A percentile compares a stretch with the other conserved stretches of the same genome.
Conservation (phyloP, 2,113 vertebrate species). For the Lampris megalopsis region DNA sequence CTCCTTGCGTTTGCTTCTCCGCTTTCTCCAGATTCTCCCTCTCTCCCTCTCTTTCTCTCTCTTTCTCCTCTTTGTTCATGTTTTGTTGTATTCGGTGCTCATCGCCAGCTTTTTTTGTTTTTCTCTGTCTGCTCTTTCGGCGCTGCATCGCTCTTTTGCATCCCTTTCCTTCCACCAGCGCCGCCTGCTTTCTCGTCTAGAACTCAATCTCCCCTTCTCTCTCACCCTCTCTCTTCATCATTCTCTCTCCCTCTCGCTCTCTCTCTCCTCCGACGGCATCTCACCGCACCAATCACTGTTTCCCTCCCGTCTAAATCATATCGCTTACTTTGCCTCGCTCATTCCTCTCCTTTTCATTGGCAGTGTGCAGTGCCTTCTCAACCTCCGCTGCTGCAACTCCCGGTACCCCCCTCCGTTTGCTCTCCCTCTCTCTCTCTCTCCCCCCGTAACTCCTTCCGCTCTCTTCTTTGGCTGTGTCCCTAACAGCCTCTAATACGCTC, state of each 20-base stretch:
- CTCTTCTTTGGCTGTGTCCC: constrained; percentile 50
- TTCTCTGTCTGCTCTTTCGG: constrained; percentile 7
- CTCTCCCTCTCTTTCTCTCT: neutral
- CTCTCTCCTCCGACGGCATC: neutral
- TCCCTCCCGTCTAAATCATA: constrained; percentile 30
- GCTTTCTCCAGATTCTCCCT: constrained; percentile 8
- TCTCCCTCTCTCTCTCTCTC: constrained; percentile 36
- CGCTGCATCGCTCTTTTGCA: constrained; percentile 14
- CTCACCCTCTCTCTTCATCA: constrained; percentile 10
- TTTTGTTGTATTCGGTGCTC: constrained; percentile 1
- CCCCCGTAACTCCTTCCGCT: constrained; percentile 31
- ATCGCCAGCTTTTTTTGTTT: neutral
- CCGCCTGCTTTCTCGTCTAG: neutral
- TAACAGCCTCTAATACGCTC: constrained; percentile 75
- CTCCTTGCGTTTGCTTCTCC: constrained; percentile 18
- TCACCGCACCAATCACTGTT: constrained; percentile 6
- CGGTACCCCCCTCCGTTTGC: constrained; percentile 8
- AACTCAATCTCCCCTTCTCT: neutral
- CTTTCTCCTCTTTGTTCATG: neutral
- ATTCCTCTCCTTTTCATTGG: constrained; percentile 28
- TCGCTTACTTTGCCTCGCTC: constrained; percentile 36
- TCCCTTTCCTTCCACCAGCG: neutral
- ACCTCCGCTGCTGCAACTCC: constrained; percentile 57
- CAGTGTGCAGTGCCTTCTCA: constrained; percentile 53
- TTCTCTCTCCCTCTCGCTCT: neutral